Percentiles rank a stretch among this genome's conserved stretches.
phyloP scores from a whole-genome alignment of 2,797 vertebrate species.

The Phrynocephalus guinanensis region DNA sequence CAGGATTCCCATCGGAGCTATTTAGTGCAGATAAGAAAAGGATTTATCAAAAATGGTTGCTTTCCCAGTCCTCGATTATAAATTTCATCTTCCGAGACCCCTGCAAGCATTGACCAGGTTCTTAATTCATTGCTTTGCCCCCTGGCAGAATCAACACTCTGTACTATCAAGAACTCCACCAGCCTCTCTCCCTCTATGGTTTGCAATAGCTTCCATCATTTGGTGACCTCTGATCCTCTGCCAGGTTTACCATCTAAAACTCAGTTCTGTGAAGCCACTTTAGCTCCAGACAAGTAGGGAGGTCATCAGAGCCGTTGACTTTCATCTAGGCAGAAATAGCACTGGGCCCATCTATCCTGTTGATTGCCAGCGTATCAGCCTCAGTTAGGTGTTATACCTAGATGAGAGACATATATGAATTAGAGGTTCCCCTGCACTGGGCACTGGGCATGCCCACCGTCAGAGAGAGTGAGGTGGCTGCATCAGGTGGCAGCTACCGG shows the following conservation, averaged over 20 bases:
- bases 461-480: too few relatives aligned
- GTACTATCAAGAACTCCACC: neutral
- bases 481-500: too few relatives aligned
- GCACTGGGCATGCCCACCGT: too few relatives aligned
- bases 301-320: neutral
- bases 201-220: neutral
- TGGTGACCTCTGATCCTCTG: neutral
- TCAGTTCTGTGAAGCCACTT: neutral
- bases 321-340: neutral
- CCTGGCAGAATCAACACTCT: neutral
- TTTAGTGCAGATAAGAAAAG: constrained; percentile 19
- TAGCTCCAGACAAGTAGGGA: neutral
- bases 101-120: neutral
- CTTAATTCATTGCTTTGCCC: neutral
- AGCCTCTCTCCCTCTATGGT: neutral
- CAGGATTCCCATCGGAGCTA: neutral
- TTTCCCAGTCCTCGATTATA: constrained; percentile 17
- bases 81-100: constrained; percentile 14
- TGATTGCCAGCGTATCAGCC: neutral
- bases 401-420: too few relatives aligned
- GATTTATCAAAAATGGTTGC: constrained; percentile 27
- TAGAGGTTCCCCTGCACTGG: too few relatives aligned
- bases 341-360: neutral
- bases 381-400: neutral
- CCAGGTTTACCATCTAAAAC: neutral